Evolutionary conservation across 1,140 invertebrate species (phyloP).

Genomic region (Ceratoteleas bidentatus): DNA sequence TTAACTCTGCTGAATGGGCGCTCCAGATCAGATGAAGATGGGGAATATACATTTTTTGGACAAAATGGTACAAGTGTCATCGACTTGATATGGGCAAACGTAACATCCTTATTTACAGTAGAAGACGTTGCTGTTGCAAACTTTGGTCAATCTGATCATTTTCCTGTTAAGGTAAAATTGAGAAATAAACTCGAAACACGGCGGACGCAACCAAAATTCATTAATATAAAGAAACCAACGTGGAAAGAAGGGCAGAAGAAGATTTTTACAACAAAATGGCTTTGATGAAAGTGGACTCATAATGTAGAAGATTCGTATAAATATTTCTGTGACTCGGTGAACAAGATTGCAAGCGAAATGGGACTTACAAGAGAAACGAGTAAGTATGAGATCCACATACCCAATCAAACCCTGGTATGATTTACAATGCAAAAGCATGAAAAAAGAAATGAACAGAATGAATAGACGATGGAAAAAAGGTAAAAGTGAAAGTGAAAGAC

Average conservation of each 20-base stretch:
- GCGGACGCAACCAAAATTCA: background rate
- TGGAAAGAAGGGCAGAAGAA: background rate
- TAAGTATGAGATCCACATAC: too few relatives aligned
- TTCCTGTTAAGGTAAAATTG: background rate
- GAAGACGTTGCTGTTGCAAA: background rate
- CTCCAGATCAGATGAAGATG: background rate
- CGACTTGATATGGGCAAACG: constrained; percentile 2
- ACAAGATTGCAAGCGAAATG: too few relatives aligned
- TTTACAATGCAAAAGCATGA: too few relatives aligned
- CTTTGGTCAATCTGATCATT: constrained; percentile 3
- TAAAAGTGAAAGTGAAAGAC: too few relatives aligned
- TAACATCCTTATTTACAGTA: background rate
- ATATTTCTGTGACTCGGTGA: too few relatives aligned
- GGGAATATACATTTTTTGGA: constrained; percentile 3
- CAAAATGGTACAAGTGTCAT: constrained; percentile 15
- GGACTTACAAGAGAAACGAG: too few relatives aligned
- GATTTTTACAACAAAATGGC: constrained; percentile 6
- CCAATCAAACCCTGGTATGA: too few relatives aligned
- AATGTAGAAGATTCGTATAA: background rate
- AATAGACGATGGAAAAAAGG: too few relatives aligned
- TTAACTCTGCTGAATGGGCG: background rate
- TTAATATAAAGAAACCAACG: background rate
- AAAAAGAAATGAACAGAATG: too few relatives aligned
- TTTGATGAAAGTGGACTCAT: too few relatives aligned
- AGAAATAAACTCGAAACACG: background rate